phyloP scores from a whole-genome alignment of 1,140 invertebrate species.

The Papilio aristodemus region DNA sequence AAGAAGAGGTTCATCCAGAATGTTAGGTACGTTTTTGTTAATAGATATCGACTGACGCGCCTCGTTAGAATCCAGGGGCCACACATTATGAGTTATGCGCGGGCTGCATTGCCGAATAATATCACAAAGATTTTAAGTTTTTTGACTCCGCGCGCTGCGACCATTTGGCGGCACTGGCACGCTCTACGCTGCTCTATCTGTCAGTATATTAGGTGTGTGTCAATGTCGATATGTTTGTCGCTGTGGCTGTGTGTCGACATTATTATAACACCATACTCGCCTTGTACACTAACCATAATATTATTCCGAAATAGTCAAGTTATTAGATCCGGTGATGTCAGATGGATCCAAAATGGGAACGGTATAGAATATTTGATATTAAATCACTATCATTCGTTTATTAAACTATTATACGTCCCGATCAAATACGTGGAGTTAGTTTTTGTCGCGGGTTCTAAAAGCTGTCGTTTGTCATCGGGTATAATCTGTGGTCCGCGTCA shows the following conservation, averaged over 20 bases:
- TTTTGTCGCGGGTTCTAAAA: conserved; percentile 1
- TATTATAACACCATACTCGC: too few species aligned
- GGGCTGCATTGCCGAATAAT: background rate
- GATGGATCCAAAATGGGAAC: too few species aligned
- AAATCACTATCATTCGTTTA: background rate
- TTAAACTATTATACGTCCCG: background rate
- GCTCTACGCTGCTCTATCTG: background rate
- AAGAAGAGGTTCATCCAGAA: too few species aligned
- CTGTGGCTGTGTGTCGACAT: too few species aligned
- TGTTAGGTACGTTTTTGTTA: too few species aligned
- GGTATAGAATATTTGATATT: too few species aligned
- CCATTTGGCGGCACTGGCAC: background rate
- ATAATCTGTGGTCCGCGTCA: background rate
- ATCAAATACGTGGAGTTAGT: conserved; percentile 1
- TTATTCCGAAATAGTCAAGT: too few species aligned
- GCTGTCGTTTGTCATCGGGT: conserved; percentile 10
- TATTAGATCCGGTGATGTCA: too few species aligned
- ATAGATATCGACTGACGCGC: too few species aligned
- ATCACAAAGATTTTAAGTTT: background rate
- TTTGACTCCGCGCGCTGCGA: background rate
- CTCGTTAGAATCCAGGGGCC: background rate
- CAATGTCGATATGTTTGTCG: background rate
- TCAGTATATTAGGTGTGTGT: background rate
- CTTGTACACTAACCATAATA: too few species aligned
- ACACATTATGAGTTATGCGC: background rate